phyloP scores from a whole-genome alignment of 2,113 vertebrate genomes.

The Vanacampus margaritifer region DNA sequence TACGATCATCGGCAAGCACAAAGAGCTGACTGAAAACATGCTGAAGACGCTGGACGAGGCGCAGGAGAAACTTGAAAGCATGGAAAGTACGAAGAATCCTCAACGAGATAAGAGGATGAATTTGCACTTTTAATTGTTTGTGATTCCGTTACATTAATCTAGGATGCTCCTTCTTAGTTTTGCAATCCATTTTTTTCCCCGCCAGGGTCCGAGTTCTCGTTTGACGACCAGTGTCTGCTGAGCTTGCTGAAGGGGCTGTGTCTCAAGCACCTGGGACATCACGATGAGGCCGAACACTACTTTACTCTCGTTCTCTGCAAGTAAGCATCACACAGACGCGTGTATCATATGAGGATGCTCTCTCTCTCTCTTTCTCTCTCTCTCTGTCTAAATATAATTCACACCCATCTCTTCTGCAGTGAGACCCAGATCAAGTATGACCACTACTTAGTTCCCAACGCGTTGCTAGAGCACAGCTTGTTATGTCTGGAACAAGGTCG shows the following conservation, averaged over 20 bases:
- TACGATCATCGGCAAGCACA: conserved; percentile 92
- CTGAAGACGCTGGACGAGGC: conserved; percentile 84
- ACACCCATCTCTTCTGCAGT: conserved; percentile 62
- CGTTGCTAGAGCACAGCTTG: conserved; percentile 87
- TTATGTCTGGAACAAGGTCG: conserved; percentile 86
- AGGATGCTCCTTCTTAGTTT: background rate
- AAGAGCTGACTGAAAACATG: conserved; percentile 88
- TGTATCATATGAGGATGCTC: background rate
- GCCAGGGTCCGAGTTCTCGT: conserved; percentile 81
- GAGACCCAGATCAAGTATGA: conserved; percentile 94
- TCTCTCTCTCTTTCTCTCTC: background rate
- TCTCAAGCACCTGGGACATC: conserved; percentile 87
- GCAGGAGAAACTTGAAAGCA: conserved; percentile 77
- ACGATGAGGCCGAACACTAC: conserved; percentile 86
- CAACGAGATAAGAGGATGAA: background rate
- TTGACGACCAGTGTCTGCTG: conserved; percentile 89
- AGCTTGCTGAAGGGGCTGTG: conserved; percentile 91
- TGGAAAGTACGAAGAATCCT: conserved; percentile 73
- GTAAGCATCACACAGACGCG: conserved; percentile 69
- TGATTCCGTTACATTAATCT: background rate
- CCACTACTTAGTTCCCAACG: conserved; percentile 94
- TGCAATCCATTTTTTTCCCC: background rate
- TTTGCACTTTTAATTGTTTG: background rate
- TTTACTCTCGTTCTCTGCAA: conserved; percentile 88
- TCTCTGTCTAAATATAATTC: background rate